Percentiles rank a stretch among this genome's conserved stretches.
These are phyloP conservation scores for Alauda arvensis DNA, from an alignment of 2,797 vertebrate genomes.

Conservation along the genomic window DNA sequence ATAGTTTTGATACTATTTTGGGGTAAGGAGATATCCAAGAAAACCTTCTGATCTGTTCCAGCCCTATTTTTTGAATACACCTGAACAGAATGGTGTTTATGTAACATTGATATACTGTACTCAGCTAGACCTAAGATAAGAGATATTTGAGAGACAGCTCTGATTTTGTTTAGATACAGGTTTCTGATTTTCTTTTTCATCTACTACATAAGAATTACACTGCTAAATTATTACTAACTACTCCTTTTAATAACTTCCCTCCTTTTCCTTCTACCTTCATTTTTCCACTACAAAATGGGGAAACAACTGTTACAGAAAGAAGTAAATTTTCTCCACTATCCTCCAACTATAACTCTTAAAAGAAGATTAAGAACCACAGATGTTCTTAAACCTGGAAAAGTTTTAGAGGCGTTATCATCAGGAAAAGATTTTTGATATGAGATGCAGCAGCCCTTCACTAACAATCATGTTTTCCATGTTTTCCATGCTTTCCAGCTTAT, in stretches of 20 bases:
- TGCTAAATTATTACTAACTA: not conserved
- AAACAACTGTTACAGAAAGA: not conserved
- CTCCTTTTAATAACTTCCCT: not conserved
- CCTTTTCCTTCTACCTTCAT: not conserved
- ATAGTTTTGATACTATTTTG: not conserved
- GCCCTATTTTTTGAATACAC: not conserved
- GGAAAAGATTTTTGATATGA: not conserved
- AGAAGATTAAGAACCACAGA: not conserved
- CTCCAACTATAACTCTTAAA: not conserved
- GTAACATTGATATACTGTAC: not conserved
- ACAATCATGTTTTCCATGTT: not conserved
- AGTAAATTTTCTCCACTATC: not conserved
- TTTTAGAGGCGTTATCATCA: not conserved
- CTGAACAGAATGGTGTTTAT: not conserved
- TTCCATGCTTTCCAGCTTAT: not conserved
- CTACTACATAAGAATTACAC: not conserved
- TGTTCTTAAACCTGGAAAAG: not conserved
- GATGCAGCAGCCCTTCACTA: not conserved
- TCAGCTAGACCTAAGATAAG: not conserved
- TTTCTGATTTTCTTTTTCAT: not conserved
- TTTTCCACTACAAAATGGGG: not conserved
- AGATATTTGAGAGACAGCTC: not conserved
- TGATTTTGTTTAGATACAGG: not conserved
- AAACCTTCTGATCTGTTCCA: not conserved
- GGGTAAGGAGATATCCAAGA: not conserved